Evolutionary conservation across 1,140 invertebrate species (phyloP), one percentile per base, ranked within the genome.

Genomic region (Cydia fagiglandana): DNA sequence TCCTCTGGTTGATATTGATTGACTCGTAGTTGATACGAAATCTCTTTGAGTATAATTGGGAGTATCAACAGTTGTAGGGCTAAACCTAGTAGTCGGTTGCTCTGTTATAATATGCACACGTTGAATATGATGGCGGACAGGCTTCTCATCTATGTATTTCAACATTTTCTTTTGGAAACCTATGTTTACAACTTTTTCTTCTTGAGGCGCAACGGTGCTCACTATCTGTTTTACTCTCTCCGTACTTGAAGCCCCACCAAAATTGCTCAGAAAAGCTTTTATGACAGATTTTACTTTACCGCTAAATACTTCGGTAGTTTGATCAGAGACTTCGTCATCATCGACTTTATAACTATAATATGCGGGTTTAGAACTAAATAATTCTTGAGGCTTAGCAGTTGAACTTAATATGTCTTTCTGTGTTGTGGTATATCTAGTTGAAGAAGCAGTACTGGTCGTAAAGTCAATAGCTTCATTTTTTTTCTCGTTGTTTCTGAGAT

Each of bases 221-320:
- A 82, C 80, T 64, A 79, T 74, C 34, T 84, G 78, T 66, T 87
- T 77, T 47, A 80, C 24, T 75, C 81, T 75, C 76, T 78, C 84
- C 15, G 84, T 79, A 70, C 79, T 82, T 4, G 84, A 82, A 30
- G 88, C 82, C 77, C 74, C 81, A 3, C 74, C 77, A 74, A 90
- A 80, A 75, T 88, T 88, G 78, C 87, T 86, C 38, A 91, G 84
- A 73, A 91, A 91, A n/a, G 87, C 84, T 84, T 87, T 88, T 56
- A 91, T 84, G 9, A 91, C 83, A 79, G 86, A 88, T 84, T 86
- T 88, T 3, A 90, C 84, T 78, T 84, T 90, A 38, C 83, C 84
- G 75, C 83, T 90, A 76, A 91, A 86, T 76, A 91, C 79, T 85
- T 93, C 90, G 28, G 91, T 92, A 9, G 89, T 92, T 68, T 91